Evolutionary conservation across 2,797 vertebrate species (phyloP), one percentile per base, ranked within the genome.

Genomic region (Vipera latastei): DNA sequence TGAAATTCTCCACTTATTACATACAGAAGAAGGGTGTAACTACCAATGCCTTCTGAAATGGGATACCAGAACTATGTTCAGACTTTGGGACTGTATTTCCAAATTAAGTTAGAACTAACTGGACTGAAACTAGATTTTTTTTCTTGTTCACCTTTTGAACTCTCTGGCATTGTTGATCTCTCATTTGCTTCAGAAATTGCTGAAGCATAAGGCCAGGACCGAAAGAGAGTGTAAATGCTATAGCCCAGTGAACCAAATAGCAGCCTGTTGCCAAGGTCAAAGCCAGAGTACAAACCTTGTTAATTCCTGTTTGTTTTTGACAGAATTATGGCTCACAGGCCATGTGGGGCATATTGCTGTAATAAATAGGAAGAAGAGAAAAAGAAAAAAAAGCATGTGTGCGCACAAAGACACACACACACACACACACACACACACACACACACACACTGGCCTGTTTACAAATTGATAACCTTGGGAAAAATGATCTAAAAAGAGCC

Each of bases 131-230:
- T 65, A 73, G 65, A 25, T 28, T 73, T 53, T 88, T 89, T 69
- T 32, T 26, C 86, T 32, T 53, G 44, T 18, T 22, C 85, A n/a
- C 11, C 44, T 86, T 93, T 93, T 94, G 73, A 65, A 93, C 91
- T 57, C 90, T 38, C 88, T 92, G 86, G 13, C 56, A 32, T 86
- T 94, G 78, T 86, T 93, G 56, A 48, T 89, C 92, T 20, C 90
- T 93, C 26, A 55, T 92, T 93, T 92, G 86, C 51, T 96, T 91
- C 85, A 63, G 89, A 88, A 95, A 91, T 95, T 86, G 91, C 65
- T 0, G 25, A 91, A 89, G 56, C 28, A 53, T 94, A 85, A 90
- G 32, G 85, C 95, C 86, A 87, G 90, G 57, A 38, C 87, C 89
- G 32, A 51, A 78, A 93, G 16, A 69, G 63, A 53, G 6, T 93